Evolutionary conservation across 2,888 invertebrate genomes (phyloP), one percentile per base, ranked within the genome.

Genomic region (Euproctis similis): DNA sequence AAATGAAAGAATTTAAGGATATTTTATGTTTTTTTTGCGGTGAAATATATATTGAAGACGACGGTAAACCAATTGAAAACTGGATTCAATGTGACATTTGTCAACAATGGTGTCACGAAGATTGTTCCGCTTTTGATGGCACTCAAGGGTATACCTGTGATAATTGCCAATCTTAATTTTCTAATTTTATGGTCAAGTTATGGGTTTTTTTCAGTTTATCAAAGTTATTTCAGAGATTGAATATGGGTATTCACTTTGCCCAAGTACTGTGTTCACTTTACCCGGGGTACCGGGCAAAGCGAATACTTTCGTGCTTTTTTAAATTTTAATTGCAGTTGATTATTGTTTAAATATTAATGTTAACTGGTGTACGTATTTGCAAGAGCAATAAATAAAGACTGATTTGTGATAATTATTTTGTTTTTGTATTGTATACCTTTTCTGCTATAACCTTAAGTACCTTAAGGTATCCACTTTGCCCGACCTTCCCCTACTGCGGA

Each of bases 81-180:
- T 43, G 42, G 42, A 42, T 41, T 36, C 38, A 26, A 34, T 46
- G 49, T 44, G 35, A 39, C 28, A 35, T 33, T 33, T 21, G 21
- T 21, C 8, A 21, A 5, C 39, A 38, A 39, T 42, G 38, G 36
- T 39, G 39, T 41, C 42, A 42, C 33, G 39, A 45, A 5, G 8
- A 10, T n/a, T 21, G 10, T 2, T n/a, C 10, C 10, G 10, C 10
- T 3, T 21, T n/a, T 21, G 38, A 39, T 34, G 39, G 42, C 30
- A 41, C 34, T 32, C 25, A 33, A 36, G 33, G 29, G 24, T 47
- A 37, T 44, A 34, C 25, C 18, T 47, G 42, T 42, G 42, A 42
- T 10, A 39, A 39, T 30, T 47, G 42, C 26, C 21, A 2, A 2
- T 21, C 2, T n/a, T 21, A 3, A 21, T 2, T 20, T 21, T 2